Evolutionary conservation across 2,113 vertebrate species (phyloP).

Genomic region (Nanorana parkeri): DNA sequence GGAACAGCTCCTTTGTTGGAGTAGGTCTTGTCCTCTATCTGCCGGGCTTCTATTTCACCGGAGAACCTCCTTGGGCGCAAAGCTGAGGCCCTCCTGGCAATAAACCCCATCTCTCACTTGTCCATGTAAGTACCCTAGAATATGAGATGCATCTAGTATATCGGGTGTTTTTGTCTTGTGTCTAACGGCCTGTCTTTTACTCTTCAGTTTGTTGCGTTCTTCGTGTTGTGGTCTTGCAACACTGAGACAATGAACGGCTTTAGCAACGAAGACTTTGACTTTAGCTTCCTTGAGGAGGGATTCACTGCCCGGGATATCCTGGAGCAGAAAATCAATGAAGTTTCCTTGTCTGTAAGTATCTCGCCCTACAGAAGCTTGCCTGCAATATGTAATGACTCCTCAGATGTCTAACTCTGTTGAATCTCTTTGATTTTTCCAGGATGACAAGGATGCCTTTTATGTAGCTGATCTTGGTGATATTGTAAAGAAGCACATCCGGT

Average conservation of each 20-base stretch:
- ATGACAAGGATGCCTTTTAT: slow-evolving; percentile 96
- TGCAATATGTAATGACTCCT: background rate
- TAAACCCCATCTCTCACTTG: slow-evolving; percentile 71
- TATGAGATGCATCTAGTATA: too few relatives aligned
- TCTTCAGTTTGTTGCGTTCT: slow-evolving; percentile 69
- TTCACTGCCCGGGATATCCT: slow-evolving; percentile 92
- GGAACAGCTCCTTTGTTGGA: slow-evolving; percentile 68
- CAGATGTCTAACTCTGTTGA: background rate
- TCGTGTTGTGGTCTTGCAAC: slow-evolving; percentile 39
- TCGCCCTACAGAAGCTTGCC: background rate
- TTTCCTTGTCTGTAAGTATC: slow-evolving; percentile 85
- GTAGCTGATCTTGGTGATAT: slow-evolving; percentile 94
- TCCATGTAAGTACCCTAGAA: slow-evolving; percentile 68
- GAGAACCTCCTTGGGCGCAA: slow-evolving; percentile 71
- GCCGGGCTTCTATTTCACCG: slow-evolving; percentile 75
- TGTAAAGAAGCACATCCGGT: slow-evolving; percentile 91
- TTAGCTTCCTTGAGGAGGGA: slow-evolving; percentile 92
- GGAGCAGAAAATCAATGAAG: slow-evolving; percentile 96
- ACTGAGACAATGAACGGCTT: slow-evolving; percentile 78
- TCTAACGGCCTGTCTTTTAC: background rate
- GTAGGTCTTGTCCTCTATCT: slow-evolving; percentile 75
- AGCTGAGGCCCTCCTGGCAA: slow-evolving; percentile 63
- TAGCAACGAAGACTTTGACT: slow-evolving; percentile 78
- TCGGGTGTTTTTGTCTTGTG: background rate
- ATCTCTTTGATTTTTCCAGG: slow-evolving; percentile 77